Evolutionary conservation across 2,113 vertebrate genomes (phyloP), one percentile per base, ranked within the genome.

Genomic region (Hippocampus zosterae): DNA sequence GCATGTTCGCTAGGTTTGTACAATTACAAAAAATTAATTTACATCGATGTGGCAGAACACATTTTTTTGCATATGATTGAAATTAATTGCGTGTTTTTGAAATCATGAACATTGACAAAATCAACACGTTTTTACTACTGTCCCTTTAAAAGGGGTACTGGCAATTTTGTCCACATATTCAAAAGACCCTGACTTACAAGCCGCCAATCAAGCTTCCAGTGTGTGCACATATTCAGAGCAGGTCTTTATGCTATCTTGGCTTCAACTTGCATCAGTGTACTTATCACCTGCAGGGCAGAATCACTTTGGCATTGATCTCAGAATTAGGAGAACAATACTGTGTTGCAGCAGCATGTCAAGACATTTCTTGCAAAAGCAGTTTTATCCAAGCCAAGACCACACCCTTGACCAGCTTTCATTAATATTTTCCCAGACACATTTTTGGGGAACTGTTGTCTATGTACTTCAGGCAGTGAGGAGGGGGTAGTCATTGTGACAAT

Each of bases 221-320:
- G 33, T n/a, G 48, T 66, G 59, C 40, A 59, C 8, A 68, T 15
- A 44, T 46, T 65, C 41, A 9, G n/a, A 25, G 41, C n/a, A 46
- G n/a, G 33, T 72, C 46, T 56, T n/a, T 11, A 29, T 67, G 60
- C 66, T 63, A 71, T 81, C 70, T 72, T 59, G 40, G 71, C 77
- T 75, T 65, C 69, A 56, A 18, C 76, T 79, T 78, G 70, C 59
- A 65, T 72, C 71, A 53, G 76, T 56, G 82, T 79, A 62, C 65
- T 18, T 66, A 76, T 68, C 77, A 82, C 77, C 75, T 80, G 75
- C 66, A 78, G 81, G 79, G 79, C 66, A 82, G 70, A 82, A 75
- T 60, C 63, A 44, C 73, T 74, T 71, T 59, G 71, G 60, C 73
- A 87, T 81, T 81, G 83, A 87, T 85, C 79, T 83, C 61, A 80